These are phyloP conservation scores for Paramisgurnus dabryanus DNA, from an alignment of 2,113 vertebrate species.

Conservation along the genomic window DNA sequence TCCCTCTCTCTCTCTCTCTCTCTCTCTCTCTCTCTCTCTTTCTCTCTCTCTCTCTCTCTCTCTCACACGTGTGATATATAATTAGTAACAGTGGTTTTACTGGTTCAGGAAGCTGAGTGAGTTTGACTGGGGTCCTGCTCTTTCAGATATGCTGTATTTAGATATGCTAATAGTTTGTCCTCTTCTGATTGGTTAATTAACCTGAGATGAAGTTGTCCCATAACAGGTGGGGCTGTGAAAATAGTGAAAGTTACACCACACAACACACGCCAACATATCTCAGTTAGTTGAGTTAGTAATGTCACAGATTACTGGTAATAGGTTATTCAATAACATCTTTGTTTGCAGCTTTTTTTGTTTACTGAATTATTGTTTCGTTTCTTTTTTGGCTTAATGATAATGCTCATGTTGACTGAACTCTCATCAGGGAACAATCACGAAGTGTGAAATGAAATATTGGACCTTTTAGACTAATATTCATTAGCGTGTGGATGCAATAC, in stretches of 20 bases:
- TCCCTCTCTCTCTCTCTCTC: conserved; percentile 3
- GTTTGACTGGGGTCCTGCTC: conserved; percentile 70
- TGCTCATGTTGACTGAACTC: conserved; percentile 20
- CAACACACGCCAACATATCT: neutral
- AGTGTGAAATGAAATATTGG: conserved; percentile 34
- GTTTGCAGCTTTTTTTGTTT: neutral
- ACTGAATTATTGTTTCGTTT: conserved; percentile 12
- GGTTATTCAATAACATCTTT: neutral
- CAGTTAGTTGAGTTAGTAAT: neutral
- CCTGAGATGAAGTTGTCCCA: conserved; percentile 70
- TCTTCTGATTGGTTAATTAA: conserved; percentile 80
- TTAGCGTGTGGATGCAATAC: conserved; percentile 19
- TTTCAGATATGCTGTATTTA: conserved; percentile 72
- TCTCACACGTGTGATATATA: conserved; percentile 58
- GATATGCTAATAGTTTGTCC: conserved; percentile 78
- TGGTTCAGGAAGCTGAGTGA: conserved; percentile 73
- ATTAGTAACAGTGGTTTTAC: conserved; percentile 74
- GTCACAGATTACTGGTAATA: neutral
- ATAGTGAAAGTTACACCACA: conserved; percentile 59
- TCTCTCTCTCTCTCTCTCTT: conserved; percentile 7
- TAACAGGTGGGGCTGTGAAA: conserved; percentile 59
- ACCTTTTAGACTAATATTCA: conserved; percentile 33
- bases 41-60: conserved; percentile 18
- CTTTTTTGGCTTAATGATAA: conserved; percentile 22
- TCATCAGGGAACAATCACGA: conserved; percentile 27